Evolutionary conservation across 2,797 vertebrate species (phyloP), one percentile per base, ranked within the genome.

Genomic region (Tamandua tetradactyla): DNA sequence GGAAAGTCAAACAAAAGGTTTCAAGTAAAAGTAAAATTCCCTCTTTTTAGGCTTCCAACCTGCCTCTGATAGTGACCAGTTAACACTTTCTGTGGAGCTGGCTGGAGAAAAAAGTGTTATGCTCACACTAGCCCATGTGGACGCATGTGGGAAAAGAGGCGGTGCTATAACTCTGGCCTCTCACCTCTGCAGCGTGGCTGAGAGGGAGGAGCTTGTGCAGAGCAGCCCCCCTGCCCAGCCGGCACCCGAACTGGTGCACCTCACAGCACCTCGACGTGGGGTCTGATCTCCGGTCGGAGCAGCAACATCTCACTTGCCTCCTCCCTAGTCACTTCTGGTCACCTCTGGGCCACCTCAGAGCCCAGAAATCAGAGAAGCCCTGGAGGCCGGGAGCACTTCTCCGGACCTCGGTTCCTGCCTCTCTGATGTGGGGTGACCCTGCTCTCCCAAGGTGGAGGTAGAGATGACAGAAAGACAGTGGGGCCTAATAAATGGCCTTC

Each of bases 1-100:
- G 78, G 81, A 81, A 81, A 86, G 82, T 47, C 75, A 59, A 87
- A 71, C 55, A 72, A 55, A 49, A 87, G 22, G 20, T 49, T 37
- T 85, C 59, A 78, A 85, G 82, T 68, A 57, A 89, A 82, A 89
- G 52, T 69, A 85, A 87, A 76, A 82, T n/a, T 37, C n/a, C 27
- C 57, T 72, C 32, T 17, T 35, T 75, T 80, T 32, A 18, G 32
- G 15, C 11, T 93, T n/a, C 44, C 14, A 68, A 2, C n/a, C 62
- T 47, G 17, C 2, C 3, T 55, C 17, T 66, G 71, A 88, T 52
- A 42, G 78, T 72, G 80, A 55, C 64, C 64, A 13, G 37, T 78
- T 74, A 42, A 42, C 22, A 93, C 37, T 30, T 25, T 79, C n/a
- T 23, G 20, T 14, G 78, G 3, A 7, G 62, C 75, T 27, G 52